These are phyloP conservation scores for Formicarius rufipectus DNA, from an alignment of 2,113 vertebrate species.

Conservation along the genomic window DNA sequence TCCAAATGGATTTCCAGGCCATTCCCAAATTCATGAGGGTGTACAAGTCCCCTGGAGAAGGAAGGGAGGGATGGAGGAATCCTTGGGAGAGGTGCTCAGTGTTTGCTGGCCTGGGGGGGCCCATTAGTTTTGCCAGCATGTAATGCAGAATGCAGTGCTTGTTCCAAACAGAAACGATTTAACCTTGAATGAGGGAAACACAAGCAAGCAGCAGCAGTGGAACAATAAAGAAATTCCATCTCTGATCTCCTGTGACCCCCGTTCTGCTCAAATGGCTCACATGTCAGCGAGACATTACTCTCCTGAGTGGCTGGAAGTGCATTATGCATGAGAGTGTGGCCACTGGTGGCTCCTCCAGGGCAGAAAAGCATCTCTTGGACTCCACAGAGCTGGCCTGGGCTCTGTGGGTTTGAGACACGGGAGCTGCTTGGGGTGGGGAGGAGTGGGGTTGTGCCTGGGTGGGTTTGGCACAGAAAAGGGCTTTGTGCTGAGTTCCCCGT, in stretches of 20 bases:
- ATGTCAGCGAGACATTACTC: neutral
- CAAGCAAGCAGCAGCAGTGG: neutral
- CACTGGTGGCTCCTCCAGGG: neutral
- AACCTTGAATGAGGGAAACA: conserved; percentile 50
- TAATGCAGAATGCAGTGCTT: neutral
- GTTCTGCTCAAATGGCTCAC: neutral
- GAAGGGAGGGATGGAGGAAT: neutral
- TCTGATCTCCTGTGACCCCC: neutral
- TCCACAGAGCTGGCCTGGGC: neutral
- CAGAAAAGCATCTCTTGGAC: neutral
- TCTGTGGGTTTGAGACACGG: neutral
- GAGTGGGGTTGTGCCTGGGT: neutral
- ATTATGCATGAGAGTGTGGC: conserved; percentile 32
- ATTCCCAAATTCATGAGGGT: neutral
- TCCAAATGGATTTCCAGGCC: neutral
- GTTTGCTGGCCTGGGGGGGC: neutral
- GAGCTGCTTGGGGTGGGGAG: neutral
- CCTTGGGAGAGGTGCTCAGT: neutral
- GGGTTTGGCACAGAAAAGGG: neutral
- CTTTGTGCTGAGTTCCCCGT: neutral
- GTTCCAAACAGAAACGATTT: conserved; percentile 38
- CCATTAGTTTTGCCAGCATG: neutral
- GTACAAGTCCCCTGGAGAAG: neutral
- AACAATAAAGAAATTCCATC: conserved; percentile 35
- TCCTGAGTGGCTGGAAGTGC: neutral